A percentile compares a stretch with the other conserved stretches of the same genome.
phyloP scores from a whole-genome alignment of 2,888 invertebrate species.

The Pterostichus madidus region DNA sequence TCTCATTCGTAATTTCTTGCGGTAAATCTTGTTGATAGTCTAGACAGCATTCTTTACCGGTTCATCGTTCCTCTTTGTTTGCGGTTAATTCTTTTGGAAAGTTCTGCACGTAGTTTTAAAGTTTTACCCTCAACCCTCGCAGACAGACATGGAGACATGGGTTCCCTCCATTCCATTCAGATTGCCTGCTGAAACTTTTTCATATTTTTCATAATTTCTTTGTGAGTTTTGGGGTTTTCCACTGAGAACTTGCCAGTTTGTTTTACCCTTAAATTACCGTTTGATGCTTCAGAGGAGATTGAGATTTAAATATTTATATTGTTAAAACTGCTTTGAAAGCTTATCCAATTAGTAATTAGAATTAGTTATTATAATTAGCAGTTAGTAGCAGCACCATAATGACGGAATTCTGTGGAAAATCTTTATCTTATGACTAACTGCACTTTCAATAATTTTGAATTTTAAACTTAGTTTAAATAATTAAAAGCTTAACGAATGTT shows the following conservation, averaged over 20 bases:
- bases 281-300: not conserved
- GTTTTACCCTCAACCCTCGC: not conserved
- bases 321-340: not conserved
- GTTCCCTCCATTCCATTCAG: not conserved
- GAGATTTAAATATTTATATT: not conserved
- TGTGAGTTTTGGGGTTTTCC: not conserved
- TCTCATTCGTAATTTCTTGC: not conserved
- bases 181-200: constrained; percentile 11
- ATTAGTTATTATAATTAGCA: too few species aligned
- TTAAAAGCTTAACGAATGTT: too few species aligned
- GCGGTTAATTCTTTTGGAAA: constrained; percentile 26
- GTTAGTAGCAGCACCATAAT: too few species aligned
- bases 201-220: constrained; percentile 36
- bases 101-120: constrained; percentile 19
- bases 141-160: too few species aligned
- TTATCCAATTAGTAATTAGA: too few species aligned
- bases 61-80: constrained; percentile 31
- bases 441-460: too few species aligned
- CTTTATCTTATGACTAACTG: too few species aligned
- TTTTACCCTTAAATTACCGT: not conserved
- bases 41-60: constrained; percentile 24
- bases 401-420: too few species aligned
- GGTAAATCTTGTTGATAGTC: not conserved
- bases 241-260: not conserved
- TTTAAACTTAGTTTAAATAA: too few species aligned